Base-by-base conservation (phyloP, 1,140 invertebrate genomes). In the Penaeus indicus region DNA sequence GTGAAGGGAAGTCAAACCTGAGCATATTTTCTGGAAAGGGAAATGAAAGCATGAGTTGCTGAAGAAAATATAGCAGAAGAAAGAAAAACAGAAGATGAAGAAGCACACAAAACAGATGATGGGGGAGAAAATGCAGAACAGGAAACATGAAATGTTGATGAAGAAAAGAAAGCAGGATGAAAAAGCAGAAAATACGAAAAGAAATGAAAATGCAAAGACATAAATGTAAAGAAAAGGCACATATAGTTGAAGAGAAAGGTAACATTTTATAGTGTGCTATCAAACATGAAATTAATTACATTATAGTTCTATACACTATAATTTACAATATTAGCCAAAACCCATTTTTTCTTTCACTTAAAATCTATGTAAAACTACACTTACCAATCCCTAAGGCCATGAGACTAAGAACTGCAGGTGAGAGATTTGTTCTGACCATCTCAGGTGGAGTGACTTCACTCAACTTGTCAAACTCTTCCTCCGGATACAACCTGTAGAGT, bases 361-460 rank as follows among this genome's bases (percentile, higher is more conserved):
- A 61, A 5, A 19, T 11, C 22, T 19, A 95, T 11, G 47, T 42
- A 81, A 47, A 60, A 81, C 27, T n/a, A 61, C 22, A 94, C 92
- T 99, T 99, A 86, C 97, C 95, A 82, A 99, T 98, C 0, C 98
- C 98, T 0, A 99, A 93, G 7, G 98, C 97, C 94, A 99, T 99
- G 16, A 99, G 92, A 92, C 98, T 97, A 3, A 99, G 92, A 72
- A 99, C 94, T 5, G 97, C 96, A 3, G 95, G 94, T 16, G 97
- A 96, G 78, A 99, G 93, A 92, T 98, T 97, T 78, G 95, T 96
- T 42, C 99, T 93, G 91, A 97, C 96, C 95, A 99, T 98, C 94
- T 99, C 98, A 0, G 98, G 98, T 8, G 97, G 95, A 0, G 96
- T 96, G 27, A 95, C 94, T 0, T 93, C 92, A 0, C 95, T 93